Percentiles rank a stretch among this genome's conserved stretches.
These are phyloP conservation scores for Siphlonurus alternatus DNA, from an alignment of 2,888 invertebrate genomes.

Conservation along the genomic window DNA sequence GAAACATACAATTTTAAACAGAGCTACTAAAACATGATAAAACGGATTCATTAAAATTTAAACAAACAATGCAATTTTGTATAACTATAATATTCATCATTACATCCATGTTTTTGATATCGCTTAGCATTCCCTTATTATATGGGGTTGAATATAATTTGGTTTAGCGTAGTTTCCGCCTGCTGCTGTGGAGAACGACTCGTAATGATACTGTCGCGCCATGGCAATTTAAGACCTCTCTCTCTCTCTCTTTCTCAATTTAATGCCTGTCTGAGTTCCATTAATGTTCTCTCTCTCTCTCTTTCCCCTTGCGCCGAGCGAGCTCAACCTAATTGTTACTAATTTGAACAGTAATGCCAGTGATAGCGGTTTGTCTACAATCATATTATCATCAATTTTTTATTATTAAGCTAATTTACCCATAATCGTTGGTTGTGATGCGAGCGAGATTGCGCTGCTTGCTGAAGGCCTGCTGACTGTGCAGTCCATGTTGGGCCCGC, in stretches of 20 bases:
- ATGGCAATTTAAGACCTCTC: not conserved
- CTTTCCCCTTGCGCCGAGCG: not conserved
- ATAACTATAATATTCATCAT: too few species aligned
- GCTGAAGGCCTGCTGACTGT: not conserved
- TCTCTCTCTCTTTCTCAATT: not conserved
- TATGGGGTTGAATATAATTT: too few species aligned
- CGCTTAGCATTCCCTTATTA: too few species aligned
- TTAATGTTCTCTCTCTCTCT: not conserved
- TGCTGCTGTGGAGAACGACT: too few species aligned
- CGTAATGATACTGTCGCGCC: too few species aligned
- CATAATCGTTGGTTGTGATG: not conserved
- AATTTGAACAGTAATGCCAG: not conserved
- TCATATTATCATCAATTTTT: slow-evolving; percentile 2
- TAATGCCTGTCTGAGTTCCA: too few species aligned
- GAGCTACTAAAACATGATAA: too few species aligned
- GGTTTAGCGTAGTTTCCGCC: too few species aligned
- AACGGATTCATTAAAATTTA: too few species aligned
- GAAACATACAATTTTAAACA: too few species aligned
- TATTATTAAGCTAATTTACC: slow-evolving; percentile 2
- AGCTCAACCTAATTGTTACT: not conserved
- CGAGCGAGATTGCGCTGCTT: not conserved
- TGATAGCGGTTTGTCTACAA: not conserved
- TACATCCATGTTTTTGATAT: too few species aligned
- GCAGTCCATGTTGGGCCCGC: not conserved
- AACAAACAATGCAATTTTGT: too few species aligned